Evolutionary conservation across 2,113 vertebrate genomes (phyloP).

Genomic region (Campylorhamphus procurvoides): DNA sequence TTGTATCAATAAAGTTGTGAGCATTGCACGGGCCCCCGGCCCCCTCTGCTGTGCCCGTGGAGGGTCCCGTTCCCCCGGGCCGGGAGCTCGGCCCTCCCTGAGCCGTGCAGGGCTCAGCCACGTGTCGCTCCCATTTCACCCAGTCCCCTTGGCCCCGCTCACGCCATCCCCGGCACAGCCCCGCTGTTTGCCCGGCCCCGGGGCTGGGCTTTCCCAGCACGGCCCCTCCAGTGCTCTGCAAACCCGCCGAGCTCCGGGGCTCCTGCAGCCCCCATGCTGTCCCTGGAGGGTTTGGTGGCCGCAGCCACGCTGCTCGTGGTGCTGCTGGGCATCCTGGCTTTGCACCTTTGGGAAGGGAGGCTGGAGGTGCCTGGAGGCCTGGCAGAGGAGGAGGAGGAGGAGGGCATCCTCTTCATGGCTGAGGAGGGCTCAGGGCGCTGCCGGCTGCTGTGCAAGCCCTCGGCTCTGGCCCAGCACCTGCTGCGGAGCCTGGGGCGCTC

Average conservation of each 20-base stretch:
- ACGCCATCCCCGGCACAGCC: not conserved
- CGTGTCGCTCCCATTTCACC: constrained; percentile 47
- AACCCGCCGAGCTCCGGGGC: not conserved
- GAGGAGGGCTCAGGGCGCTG: not conserved
- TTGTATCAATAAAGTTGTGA: constrained; percentile 72
- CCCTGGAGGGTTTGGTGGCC: not conserved
- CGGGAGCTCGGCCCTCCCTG: not conserved
- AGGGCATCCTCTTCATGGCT: not conserved
- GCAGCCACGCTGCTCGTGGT: fast-evolving
- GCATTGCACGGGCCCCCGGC: not conserved
- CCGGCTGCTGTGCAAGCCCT: constrained; percentile 45
- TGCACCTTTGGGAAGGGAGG: not conserved
- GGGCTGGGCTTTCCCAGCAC: not conserved
- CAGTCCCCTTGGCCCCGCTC: constrained; percentile 53
- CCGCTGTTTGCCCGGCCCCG: constrained; percentile 1
- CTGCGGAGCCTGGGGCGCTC: not conserved
- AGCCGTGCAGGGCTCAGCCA: not conserved
- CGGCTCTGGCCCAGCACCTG: constrained; percentile 44
- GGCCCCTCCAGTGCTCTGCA: not conserved
- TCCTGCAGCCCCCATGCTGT: not conserved
- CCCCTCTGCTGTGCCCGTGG: fast-evolving
- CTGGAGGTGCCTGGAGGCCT: not conserved
- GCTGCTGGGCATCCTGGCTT: not conserved
- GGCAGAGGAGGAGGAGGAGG: not conserved
- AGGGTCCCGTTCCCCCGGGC: fast-evolving